Conservation (phyloP, 2,888 invertebrate species). For the Cybosia mesomella region DNA sequence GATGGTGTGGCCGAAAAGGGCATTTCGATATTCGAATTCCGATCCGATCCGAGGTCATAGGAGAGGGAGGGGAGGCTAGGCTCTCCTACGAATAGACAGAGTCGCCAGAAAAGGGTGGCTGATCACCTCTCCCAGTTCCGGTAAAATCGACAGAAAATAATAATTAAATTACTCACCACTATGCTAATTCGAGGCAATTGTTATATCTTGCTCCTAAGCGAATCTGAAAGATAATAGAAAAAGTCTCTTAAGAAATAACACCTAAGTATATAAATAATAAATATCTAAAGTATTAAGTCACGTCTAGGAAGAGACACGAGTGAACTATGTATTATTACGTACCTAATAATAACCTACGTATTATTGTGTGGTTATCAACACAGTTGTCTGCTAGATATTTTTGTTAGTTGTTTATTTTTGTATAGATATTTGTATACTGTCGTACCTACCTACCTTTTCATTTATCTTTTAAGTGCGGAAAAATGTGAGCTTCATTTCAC, state of each 20-base stretch:
- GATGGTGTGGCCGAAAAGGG: no score
- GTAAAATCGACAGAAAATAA: neutral
- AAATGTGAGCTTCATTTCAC: no score
- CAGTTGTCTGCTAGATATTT: neutral
- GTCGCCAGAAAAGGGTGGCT: neutral
- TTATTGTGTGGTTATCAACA: neutral
- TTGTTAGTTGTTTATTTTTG: neutral
- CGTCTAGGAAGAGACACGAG: neutral
- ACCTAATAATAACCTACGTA: no score
- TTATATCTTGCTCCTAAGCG: slow-evolving; percentile 38
- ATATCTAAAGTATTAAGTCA: neutral
- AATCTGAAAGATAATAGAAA: slow-evolving; percentile 50
- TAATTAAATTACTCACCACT: slow-evolving; percentile 41
- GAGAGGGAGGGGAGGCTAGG: no score
- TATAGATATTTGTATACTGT: neutral
- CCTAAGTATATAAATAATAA: no score
- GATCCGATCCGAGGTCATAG: no score
- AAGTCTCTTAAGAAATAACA: neutral
- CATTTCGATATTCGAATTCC: no score
- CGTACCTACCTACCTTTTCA: no score
- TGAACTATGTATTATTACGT: neutral
- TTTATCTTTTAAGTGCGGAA: no score
- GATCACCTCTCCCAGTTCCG: neutral
- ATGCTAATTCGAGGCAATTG: slow-evolving; percentile 53
- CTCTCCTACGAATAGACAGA: no score